Evolutionary conservation across 2,797 vertebrate species (phyloP).

Genomic region (Prionace glauca): DNA sequence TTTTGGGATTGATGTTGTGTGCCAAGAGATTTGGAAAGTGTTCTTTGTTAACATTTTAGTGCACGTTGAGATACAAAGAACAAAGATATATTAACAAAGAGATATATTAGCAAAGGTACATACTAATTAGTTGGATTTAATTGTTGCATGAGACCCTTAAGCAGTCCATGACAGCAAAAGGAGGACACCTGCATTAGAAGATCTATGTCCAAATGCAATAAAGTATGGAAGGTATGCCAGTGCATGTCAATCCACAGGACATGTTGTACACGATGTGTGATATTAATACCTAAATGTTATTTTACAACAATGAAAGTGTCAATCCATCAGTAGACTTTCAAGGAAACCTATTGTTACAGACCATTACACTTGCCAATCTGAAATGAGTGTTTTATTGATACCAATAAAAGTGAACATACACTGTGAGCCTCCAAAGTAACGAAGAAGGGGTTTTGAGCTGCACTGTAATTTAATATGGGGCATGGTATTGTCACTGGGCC

Average conservation of each 20-base stretch:
- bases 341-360: too few species aligned
- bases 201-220: background rate
- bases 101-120: too few species aligned
- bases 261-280: background rate
- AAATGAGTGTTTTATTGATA: background rate
- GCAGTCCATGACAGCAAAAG: background rate
- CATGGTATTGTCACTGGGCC: too few species aligned
- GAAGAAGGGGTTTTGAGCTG: too few species aligned
- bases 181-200: background rate
- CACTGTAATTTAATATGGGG: too few species aligned
- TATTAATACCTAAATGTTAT: background rate
- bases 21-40: background rate
- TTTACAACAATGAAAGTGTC: background rate
- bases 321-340: background rate
- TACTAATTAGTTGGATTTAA: background rate
- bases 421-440: too few species aligned
- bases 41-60: background rate
- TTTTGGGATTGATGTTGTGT: background rate
- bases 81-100: too few species aligned
- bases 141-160: background rate
- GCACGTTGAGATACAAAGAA: too few species aligned
- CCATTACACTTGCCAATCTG: background rate
- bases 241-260: background rate
- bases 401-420: too few species aligned
- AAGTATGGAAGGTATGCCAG: background rate